These are phyloP conservation scores for Euzetes globulus DNA, from an alignment of 2,888 invertebrate species.

Conservation along the genomic window DNA sequence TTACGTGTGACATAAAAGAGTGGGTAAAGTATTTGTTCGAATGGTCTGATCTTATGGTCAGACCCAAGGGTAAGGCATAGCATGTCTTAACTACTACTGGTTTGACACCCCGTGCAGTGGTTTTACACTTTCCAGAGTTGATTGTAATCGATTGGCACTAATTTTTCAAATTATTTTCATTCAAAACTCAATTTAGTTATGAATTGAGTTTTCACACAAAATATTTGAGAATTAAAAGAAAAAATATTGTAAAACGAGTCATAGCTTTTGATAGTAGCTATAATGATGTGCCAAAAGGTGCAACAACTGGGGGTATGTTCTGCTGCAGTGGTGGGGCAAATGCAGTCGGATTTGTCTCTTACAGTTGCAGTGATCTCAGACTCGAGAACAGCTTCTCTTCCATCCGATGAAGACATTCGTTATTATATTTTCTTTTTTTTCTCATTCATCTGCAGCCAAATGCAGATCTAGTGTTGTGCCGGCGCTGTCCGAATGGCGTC, in stretches of 20 bases:
- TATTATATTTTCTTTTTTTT: neutral
- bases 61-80: neutral
- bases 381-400: neutral
- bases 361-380: neutral
- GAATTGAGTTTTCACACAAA: too few species aligned
- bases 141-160: neutral
- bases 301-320: neutral
- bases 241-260: too few species aligned
- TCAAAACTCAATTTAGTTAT: too few species aligned
- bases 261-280: neutral
- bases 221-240: neutral
- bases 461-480: neutral
- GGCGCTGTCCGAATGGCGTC: neutral
- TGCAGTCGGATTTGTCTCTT: neutral
- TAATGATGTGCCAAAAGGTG: neutral
- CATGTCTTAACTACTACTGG: constrained; percentile 4
- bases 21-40: constrained; percentile 5
- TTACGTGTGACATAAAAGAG: too few species aligned
- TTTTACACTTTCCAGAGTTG: neutral
- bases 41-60: neutral
- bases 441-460: neutral
- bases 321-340: neutral
- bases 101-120: neutral
- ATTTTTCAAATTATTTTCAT: neutral
- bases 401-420: neutral